phyloP scores from a whole-genome alignment of 2,888 invertebrate species.

The Gisinianus flammeolus region DNA sequence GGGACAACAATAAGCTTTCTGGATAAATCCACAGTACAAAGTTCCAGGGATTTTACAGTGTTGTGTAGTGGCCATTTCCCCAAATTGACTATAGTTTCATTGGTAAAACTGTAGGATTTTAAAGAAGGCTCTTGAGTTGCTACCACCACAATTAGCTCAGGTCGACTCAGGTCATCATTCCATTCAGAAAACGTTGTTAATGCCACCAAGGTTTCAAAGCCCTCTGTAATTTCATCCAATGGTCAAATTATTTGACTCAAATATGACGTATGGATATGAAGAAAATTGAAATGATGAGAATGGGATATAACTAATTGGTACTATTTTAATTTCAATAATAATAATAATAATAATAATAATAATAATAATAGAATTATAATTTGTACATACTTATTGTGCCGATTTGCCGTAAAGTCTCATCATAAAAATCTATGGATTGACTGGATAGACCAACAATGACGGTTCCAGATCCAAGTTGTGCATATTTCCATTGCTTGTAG shows the following conservation, averaged over 20 bases:
- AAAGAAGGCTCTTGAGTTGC: slow-evolving; percentile 41
- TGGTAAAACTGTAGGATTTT: slow-evolving; percentile 29
- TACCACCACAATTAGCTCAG: slow-evolving; percentile 44
- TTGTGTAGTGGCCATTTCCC: slow-evolving; percentile 48
- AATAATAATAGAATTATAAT: neutral
- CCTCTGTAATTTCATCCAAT: slow-evolving; percentile 21
- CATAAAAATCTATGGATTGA: slow-evolving; percentile 42
- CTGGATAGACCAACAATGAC: slow-evolving; percentile 42
- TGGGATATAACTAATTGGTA: neutral
- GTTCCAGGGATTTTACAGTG: slow-evolving; percentile 41
- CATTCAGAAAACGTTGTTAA: slow-evolving; percentile 49
- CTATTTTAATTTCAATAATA: neutral
- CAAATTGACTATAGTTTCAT: slow-evolving; percentile 22
- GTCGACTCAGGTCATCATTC: slow-evolving; percentile 40
- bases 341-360: neutral
- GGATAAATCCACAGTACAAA: slow-evolving; percentile 31
- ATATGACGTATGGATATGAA: too few species aligned
- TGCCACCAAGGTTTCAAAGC: slow-evolving; percentile 29
- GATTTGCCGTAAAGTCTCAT: slow-evolving; percentile 37
- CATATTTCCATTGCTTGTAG: slow-evolving; percentile 49
- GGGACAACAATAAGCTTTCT: slow-evolving; percentile 45
- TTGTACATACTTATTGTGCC: slow-evolving; percentile 40
- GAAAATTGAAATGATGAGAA: neutral
- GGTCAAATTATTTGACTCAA: too few species aligned
- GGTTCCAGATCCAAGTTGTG: slow-evolving; percentile 42